A percentile compares a stretch with the other conserved stretches of the same genome.
These are phyloP conservation scores for Oreochromis mossambicus DNA, from an alignment of 2,797 vertebrate species.

Conservation along the genomic window DNA sequence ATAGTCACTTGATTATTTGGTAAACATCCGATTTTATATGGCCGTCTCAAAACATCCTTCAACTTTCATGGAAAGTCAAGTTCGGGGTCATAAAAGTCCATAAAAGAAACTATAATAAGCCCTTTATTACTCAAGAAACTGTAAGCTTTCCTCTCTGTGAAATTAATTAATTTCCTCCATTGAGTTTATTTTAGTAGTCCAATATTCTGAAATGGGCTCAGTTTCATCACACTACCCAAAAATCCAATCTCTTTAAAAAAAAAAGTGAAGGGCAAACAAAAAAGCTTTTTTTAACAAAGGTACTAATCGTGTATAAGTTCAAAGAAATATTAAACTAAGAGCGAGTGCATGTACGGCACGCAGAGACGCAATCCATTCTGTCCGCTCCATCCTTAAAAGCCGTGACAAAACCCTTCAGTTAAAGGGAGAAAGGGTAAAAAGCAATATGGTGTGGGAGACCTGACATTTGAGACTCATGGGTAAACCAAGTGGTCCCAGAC, in stretches of 20 bases:
- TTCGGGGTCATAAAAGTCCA: not conserved
- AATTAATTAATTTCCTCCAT: constrained; percentile 13
- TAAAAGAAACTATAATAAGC: not conserved
- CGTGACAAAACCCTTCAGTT: not conserved
- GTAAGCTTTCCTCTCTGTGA: not conserved
- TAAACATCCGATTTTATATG: constrained; percentile 14
- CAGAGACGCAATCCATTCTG: not conserved
- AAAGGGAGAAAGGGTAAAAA: not conserved
- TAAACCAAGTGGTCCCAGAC: constrained; percentile 13
- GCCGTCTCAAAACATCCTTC: constrained; percentile 31
- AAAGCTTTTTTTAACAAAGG: not conserved
- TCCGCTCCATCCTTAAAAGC: not conserved
- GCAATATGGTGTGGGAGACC: not conserved
- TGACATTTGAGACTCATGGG: constrained; percentile 45
- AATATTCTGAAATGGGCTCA: not conserved
- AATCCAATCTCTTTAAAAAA: not conserved
- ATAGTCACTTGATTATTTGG: not conserved
- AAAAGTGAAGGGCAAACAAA: not conserved
- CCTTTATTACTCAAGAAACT: not conserved
- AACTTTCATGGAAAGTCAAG: not conserved
- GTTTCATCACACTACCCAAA: not conserved
- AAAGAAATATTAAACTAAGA: not conserved
- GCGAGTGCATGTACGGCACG: not conserved
- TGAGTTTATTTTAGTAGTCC: constrained; percentile 35
- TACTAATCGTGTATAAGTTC: not conserved